Evolutionary conservation across 1,140 invertebrate species (phyloP).

Genomic region (roundworm (Caenorhabditis elegans)): DNA sequence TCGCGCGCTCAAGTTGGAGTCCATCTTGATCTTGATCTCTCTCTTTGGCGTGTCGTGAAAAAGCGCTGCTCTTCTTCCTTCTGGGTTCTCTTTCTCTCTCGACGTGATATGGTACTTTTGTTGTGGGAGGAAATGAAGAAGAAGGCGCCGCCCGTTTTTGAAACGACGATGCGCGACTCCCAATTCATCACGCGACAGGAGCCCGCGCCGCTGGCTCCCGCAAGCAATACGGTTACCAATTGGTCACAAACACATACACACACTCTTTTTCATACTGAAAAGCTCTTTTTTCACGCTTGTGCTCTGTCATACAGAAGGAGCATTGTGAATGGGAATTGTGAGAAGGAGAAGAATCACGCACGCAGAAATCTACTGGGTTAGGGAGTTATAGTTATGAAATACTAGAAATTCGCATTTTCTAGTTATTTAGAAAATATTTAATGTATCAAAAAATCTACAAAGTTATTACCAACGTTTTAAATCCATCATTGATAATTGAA

Average conservation of each 20-base stretch:
- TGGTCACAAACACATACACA: background rate
- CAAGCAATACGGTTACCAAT: conserved; percentile 5
- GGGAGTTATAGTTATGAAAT: too few relatives aligned
- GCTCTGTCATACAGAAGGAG: background rate
- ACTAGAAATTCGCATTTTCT: too few relatives aligned
- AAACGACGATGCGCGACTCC: background rate
- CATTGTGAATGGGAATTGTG: too few relatives aligned
- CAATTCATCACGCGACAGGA: conserved; percentile 26
- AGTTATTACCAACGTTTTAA: too few relatives aligned
- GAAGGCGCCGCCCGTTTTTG: background rate
- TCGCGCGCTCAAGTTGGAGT: conserved; percentile 22
- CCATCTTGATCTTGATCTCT: conserved; percentile 20
- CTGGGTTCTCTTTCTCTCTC: background rate
- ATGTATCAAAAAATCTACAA: too few relatives aligned
- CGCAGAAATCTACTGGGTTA: too few relatives aligned
- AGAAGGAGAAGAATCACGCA: too few relatives aligned
- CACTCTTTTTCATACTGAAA: background rate
- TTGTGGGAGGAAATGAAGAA: background rate
- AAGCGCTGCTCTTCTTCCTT: background rate
- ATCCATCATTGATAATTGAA: too few relatives aligned
- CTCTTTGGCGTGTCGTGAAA: conserved; percentile 18
- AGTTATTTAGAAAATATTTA: too few relatives aligned
- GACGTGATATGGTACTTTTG: conserved; percentile 29
- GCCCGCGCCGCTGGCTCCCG: conserved; percentile 8
- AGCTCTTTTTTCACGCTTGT: background rate